These are phyloP conservation scores for Chloroclystis v-ata DNA, from an alignment of 2,888 invertebrate species.

Conservation along the genomic window DNA sequence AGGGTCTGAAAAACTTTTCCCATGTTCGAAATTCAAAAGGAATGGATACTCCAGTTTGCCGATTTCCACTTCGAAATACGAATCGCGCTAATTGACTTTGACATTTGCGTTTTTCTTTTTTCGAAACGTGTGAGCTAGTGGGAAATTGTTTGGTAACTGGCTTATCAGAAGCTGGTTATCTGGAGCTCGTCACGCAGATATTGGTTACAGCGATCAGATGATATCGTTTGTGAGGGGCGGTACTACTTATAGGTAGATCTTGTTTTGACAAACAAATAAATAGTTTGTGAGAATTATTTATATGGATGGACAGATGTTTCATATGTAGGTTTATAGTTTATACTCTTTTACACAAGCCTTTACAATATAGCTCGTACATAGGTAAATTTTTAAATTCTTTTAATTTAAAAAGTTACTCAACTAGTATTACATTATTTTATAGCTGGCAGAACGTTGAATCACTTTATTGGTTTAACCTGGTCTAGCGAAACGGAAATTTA, in stretches of 20 bases:
- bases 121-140: constrained; percentile 47
- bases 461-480: too few relatives aligned
- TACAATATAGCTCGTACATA: too few relatives aligned
- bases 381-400: too few relatives aligned
- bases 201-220: constrained; percentile 58
- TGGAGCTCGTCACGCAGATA: constrained; percentile 73
- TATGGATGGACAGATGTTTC: too few relatives aligned
- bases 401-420: too few relatives aligned
- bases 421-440: too few relatives aligned
- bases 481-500: too few relatives aligned
- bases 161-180: constrained; percentile 69
- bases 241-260: constrained; percentile 17
- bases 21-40: constrained; percentile 38
- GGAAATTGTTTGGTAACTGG: constrained; percentile 59
- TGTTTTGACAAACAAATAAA: constrained; percentile 3
- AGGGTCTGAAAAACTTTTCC: constrained; percentile 59
- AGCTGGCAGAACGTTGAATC: too few relatives aligned
- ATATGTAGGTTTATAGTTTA: too few relatives aligned
- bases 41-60: background rate
- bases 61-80: constrained; percentile 3
- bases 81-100: constrained; percentile 7
- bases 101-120: constrained; percentile 25
- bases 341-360: too few relatives aligned
- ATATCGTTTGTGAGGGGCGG: constrained; percentile 45
- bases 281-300: background rate